Conservation (phyloP, 2,888 invertebrate genomes). For the Aphrophora alni region DNA sequence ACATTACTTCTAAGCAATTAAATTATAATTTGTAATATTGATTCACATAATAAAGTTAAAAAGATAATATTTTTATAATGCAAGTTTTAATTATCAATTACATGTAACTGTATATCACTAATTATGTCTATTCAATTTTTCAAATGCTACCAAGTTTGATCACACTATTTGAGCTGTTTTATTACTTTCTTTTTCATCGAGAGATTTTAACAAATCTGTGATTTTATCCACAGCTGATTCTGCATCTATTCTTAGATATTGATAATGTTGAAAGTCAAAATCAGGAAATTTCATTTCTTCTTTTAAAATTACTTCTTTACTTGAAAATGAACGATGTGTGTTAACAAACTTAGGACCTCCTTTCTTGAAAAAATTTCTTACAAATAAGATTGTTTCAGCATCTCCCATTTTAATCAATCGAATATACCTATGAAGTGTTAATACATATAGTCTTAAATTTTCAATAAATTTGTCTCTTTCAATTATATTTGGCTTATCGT, state of each 20-base stretch:
- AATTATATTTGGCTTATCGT: conserved; percentile 3
- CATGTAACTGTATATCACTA: too few species aligned
- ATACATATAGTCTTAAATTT: conserved; percentile 6
- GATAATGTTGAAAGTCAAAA: conserved; percentile 28
- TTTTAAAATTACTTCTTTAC: conserved; percentile 18
- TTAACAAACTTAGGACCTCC: conserved; percentile 29
- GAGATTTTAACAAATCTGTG: neutral
- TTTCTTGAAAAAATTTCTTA: conserved; percentile 6
- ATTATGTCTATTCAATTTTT: too few species aligned
- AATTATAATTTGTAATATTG: too few species aligned
- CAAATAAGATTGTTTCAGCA: conserved; percentile 12
- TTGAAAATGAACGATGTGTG: conserved; percentile 18
- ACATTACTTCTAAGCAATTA: too few species aligned
- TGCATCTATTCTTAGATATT: conserved; percentile 23
- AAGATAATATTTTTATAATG: too few species aligned
- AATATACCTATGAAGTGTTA: conserved; percentile 13
- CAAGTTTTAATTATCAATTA: too few species aligned
- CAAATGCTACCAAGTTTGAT: too few species aligned
- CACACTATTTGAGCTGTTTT: too few species aligned
- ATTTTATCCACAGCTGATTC: conserved; percentile 3
- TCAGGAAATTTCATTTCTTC: conserved; percentile 25
- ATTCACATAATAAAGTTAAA: too few species aligned
- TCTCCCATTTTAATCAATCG: conserved; percentile 13
- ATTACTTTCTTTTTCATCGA: neutral
- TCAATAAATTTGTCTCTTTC: conserved; percentile 16